Base-by-base conservation (phyloP, 2,113 vertebrate genomes). In the Nycticryphes semicollaris region DNA sequence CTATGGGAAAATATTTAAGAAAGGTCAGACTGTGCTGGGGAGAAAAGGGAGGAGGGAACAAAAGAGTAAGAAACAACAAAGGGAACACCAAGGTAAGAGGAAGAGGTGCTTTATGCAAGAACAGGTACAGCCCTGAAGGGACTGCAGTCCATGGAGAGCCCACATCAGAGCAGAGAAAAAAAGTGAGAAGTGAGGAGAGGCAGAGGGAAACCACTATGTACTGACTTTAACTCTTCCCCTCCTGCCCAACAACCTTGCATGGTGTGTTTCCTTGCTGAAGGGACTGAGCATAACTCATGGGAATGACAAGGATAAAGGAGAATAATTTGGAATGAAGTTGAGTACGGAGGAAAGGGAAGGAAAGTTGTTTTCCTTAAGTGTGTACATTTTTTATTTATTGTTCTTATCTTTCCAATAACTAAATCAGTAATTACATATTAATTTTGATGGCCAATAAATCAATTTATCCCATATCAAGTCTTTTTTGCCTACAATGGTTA, bases 211-310 rank as follows among this genome's bases (percentile, higher is more conserved):
- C 1, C 1, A 7, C 10, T 35, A 2, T 13, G 7, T 47, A 27
- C 14, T 59, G 25, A 67, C 25, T 0, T 0, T 43, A 70, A 19
- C 25, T 47, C 14, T 9, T 4, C 6, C 2, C 2, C 14, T 28
- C 3, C 4, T 4, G 8, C 15, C 9, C 33, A 69, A 33, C 16
- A 72, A 8, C 23, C 1, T 39, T 28, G 3, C 4, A 16, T 27
- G 14, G 6, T 76, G 15, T 1, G 1, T 21, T 91, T 19, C 4
- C 13, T 80, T 0, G 0, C 31, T 80, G n/a, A 31, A 73, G 22
- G 19, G 5, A 45, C 16, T 57, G n/a, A 35, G 10, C 48, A 27
- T 48, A 57, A 53, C 15, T 21, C 31, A 25, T 2, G 3, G 24
- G 23, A 83, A 25, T 45, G 76, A 35, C 11, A 76, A 63, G 31